Evolutionary conservation across 2,797 vertebrate species (phyloP).

Genomic region (Muscicapa comitata): DNA sequence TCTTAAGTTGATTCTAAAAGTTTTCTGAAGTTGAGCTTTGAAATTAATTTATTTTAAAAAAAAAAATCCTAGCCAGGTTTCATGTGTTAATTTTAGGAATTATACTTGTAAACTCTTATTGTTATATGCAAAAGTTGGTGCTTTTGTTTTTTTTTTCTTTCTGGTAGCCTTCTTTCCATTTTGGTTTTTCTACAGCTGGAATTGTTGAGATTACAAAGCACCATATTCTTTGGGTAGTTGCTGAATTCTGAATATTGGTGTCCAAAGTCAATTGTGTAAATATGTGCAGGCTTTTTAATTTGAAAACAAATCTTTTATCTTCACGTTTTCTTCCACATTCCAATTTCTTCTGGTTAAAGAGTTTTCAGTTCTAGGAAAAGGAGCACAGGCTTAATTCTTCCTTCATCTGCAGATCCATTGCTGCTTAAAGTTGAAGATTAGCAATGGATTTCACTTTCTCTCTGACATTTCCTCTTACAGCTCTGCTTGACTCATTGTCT

Average conservation of each 20-base stretch:
- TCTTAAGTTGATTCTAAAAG: not conserved
- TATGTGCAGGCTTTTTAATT: not conserved
- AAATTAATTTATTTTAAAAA: not conserved
- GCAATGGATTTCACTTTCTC: not conserved
- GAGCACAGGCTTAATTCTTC: not conserved
- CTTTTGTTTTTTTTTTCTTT: no score
- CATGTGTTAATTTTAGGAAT: not conserved
- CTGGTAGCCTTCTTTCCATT: not conserved
- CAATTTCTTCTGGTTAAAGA: not conserved
- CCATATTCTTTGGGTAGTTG: not conserved
- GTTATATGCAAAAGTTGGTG: not conserved
- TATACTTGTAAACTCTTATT: not conserved
- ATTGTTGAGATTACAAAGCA: not conserved
- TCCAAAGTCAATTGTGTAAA: not conserved
- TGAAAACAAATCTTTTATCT: not conserved
- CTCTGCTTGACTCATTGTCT: not conserved
- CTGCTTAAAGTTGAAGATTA: not conserved
- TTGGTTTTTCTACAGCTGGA: not conserved
- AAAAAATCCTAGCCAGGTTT: not conserved
- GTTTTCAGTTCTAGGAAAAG: not conserved
- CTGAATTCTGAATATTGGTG: not conserved
- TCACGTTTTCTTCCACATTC: not conserved
- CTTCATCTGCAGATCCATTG: not conserved
- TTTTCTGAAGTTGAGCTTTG: not conserved
- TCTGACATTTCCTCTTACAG: not conserved